Evolutionary conservation across 2,113 vertebrate species (phyloP).

Genomic region (Jaculus jaculus): DNA sequence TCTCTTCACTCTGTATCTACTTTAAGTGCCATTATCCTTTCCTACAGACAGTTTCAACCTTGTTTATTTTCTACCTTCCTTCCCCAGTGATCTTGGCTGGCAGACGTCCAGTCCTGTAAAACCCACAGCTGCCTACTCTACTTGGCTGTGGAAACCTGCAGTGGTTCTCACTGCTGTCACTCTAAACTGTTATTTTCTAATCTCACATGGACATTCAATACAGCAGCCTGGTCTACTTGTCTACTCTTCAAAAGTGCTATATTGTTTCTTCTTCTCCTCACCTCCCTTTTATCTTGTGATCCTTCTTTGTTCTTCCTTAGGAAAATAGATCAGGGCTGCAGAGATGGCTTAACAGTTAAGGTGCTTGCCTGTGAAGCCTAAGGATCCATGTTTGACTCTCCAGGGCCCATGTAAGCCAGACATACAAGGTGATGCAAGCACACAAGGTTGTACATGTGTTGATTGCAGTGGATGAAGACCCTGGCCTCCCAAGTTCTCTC

Average conservation of each 20-base stretch:
- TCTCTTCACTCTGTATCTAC: not conserved
- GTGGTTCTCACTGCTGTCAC: not conserved
- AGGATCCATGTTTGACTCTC: too few relatives aligned
- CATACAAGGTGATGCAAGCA: too few relatives aligned
- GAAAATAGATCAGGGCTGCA: not conserved
- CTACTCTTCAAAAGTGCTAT: not conserved
- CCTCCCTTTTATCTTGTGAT: not conserved
- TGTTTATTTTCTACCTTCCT: not conserved
- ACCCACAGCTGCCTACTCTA: not conserved
- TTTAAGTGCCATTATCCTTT: not conserved
- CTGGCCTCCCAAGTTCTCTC: too few relatives aligned
- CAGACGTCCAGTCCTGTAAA: not conserved
- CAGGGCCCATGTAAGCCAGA: too few relatives aligned
- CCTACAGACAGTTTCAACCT: not conserved
- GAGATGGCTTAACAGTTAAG: too few relatives aligned
- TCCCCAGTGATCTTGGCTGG: not conserved
- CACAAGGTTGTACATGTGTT: too few relatives aligned
- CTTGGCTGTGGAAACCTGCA: not conserved
- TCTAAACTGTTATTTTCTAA: not conserved
- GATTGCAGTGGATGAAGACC: too few relatives aligned
- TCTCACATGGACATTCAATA: not conserved
- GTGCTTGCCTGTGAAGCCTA: too few relatives aligned
- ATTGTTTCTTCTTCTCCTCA: not conserved
- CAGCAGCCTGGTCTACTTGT: not conserved
- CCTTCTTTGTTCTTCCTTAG: not conserved